A percentile compares a stretch with the other conserved stretches of the same genome.
These are phyloP conservation scores for Plectropomus leopardus DNA, from an alignment of 2,113 vertebrate species.

Conservation along the genomic window DNA sequence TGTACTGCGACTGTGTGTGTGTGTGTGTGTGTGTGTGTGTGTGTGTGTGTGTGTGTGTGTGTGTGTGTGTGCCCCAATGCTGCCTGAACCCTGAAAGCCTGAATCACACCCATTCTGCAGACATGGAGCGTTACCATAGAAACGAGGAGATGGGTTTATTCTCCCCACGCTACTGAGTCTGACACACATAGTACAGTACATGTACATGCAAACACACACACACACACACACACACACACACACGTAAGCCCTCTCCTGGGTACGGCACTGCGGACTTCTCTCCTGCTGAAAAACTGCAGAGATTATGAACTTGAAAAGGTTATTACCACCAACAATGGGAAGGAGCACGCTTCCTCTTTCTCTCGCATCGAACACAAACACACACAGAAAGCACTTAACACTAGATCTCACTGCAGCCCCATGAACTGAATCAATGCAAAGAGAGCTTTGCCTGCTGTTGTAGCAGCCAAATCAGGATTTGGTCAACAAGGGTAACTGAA, in stretches of 20 bases:
- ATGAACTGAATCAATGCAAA: slow-evolving; percentile 36
- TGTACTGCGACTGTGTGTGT: slow-evolving; percentile 54
- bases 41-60: slow-evolving; percentile 19
- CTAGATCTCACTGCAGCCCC: slow-evolving; percentile 11
- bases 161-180: slow-evolving; percentile 59
- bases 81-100: slow-evolving; percentile 75
- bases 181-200: slow-evolving; percentile 56
- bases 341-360: slow-evolving; percentile 70
- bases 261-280: slow-evolving; percentile 66
- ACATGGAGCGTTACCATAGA: slow-evolving; percentile 82
- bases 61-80: slow-evolving; percentile 35
- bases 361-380: slow-evolving; percentile 3
- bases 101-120: slow-evolving; percentile 84
- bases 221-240: slow-evolving; percentile 21
- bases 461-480: background rate
- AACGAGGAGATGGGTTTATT: slow-evolving; percentile 79
- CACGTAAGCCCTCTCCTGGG: slow-evolving; percentile 23
- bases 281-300: slow-evolving; percentile 55
- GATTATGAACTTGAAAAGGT: slow-evolving; percentile 64
- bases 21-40: slow-evolving; percentile 39
- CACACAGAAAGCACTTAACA: slow-evolving; percentile 28
- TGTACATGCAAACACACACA: slow-evolving; percentile 26
- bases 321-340: slow-evolving; percentile 66
- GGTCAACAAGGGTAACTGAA: background rate
- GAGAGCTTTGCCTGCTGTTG: slow-evolving; percentile 24